Conservation (phyloP, 2,797 vertebrate species). For the Chiloscyllium punctatum region DNA sequence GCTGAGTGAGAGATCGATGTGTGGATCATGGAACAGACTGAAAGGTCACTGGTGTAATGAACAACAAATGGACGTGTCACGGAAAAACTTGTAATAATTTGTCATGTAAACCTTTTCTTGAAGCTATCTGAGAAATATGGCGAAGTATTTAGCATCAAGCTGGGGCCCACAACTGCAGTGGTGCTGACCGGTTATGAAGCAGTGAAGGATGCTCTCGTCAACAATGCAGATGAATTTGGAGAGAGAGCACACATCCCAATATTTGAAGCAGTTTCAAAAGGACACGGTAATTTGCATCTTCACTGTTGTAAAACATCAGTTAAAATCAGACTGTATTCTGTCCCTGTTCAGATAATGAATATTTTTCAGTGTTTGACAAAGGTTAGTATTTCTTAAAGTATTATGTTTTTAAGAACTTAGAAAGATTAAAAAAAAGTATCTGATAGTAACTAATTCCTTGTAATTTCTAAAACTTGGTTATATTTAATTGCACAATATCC, state of each 20-base stretch:
- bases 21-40: too few relatives aligned
- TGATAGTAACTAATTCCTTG: not conserved
- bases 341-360: not conserved
- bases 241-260: constrained; percentile 54
- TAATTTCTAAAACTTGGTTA: not conserved
- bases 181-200: constrained; percentile 53
- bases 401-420: not conserved
- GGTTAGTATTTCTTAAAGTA: not conserved
- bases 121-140: constrained; percentile 58
- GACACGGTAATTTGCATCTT: constrained; percentile 46
- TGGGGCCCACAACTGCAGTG: constrained; percentile 51
- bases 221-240: constrained; percentile 54
- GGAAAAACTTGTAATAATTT: not conserved
- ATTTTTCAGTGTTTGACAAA: not conserved
- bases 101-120: constrained; percentile 18
- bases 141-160: constrained; percentile 52
- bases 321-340: not conserved
- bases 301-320: not conserved
- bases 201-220: constrained; percentile 59
- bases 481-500: not conserved
- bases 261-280: constrained; percentile 47
- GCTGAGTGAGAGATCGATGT: too few relatives aligned
- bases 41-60: not conserved
- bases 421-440: not conserved
- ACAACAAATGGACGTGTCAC: not conserved